These are phyloP conservation scores for Eristalis arbustorum DNA, from an alignment of 2,888 invertebrate species.

Conservation along the genomic window DNA sequence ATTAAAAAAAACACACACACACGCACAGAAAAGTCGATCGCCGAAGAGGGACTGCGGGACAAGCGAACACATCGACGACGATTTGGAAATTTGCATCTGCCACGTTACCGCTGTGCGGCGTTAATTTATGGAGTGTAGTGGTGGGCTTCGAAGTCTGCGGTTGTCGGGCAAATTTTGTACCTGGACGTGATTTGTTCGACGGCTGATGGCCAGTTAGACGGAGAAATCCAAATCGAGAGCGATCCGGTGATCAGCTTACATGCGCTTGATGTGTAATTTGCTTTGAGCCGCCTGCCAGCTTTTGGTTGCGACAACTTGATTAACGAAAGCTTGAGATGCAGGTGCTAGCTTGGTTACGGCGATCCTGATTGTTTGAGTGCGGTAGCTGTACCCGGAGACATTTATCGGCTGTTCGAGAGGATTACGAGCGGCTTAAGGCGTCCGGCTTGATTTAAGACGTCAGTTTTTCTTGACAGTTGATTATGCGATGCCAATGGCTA, in stretches of 20 bases:
- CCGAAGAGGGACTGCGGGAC: conserved; percentile 19
- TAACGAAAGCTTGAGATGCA: neutral
- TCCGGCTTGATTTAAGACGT: neutral
- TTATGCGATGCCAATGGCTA: neutral
- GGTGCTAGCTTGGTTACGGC: neutral
- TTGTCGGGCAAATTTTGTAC: conserved; percentile 37
- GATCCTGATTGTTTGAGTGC: neutral
- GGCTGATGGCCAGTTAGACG: neutral
- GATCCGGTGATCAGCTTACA: neutral
- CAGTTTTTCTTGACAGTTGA: neutral
- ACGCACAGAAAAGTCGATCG: neutral
- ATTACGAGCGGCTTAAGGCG: neutral
- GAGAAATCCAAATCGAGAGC: neutral
- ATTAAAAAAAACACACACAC: conserved; percentile 54
- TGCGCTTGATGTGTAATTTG: neutral
- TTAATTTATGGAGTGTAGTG: conserved; percentile 49
- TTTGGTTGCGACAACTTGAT: neutral
- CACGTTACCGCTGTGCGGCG: conserved; percentile 28
- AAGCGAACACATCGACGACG: conserved; percentile 45
- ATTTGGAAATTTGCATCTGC: conserved; percentile 64
- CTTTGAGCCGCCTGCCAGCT: neutral
- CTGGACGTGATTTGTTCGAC: conserved; percentile 16
- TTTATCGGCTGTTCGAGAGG: neutral
- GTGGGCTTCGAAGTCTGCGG: conserved; percentile 11
- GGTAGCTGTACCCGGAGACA: neutral